phyloP scores from a whole-genome alignment of 2,888 invertebrate genomes.

The Sinotaia quadrata region DNA sequence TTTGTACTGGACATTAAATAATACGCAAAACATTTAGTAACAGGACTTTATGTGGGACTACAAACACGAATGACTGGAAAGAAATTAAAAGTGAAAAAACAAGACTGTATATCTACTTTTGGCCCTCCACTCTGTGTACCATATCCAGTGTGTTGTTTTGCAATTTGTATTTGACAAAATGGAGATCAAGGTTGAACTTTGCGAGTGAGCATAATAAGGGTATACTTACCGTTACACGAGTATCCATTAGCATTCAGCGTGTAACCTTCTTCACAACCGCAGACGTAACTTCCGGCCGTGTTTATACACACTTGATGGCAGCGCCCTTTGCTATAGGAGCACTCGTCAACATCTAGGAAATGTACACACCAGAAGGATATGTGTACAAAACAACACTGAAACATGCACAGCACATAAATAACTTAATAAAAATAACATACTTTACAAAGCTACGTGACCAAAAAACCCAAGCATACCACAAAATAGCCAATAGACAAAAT shows the following conservation, averaged over 20 bases:
- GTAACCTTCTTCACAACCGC: slow-evolving; percentile 53
- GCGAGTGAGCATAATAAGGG: no score
- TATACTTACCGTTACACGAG: slow-evolving; percentile 47
- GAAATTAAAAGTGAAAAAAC: no score
- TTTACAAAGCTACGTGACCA: background rate
- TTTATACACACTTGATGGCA: slow-evolving; percentile 57
- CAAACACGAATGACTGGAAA: no score
- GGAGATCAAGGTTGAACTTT: no score
- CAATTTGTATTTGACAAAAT: no score
- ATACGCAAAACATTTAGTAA: no score
- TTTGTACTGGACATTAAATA: no score
- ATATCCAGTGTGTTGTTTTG: no score
- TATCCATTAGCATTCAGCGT: slow-evolving; percentile 39
- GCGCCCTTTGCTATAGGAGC: slow-evolving; percentile 29
- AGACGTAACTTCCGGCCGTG: slow-evolving; percentile 50
- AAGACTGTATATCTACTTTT: no score
- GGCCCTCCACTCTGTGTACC: no score
- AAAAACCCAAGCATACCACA: background rate
- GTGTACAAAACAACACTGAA: background rate
- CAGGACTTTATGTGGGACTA: no score
- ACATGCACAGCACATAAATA: background rate
- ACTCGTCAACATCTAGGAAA: slow-evolving; percentile 55
- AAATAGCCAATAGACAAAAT: background rate
- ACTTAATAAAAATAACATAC: background rate
- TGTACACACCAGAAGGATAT: no score